Base-by-base conservation (phyloP, 2,888 invertebrate genomes). In the Scaptomyza polygonia region DNA sequence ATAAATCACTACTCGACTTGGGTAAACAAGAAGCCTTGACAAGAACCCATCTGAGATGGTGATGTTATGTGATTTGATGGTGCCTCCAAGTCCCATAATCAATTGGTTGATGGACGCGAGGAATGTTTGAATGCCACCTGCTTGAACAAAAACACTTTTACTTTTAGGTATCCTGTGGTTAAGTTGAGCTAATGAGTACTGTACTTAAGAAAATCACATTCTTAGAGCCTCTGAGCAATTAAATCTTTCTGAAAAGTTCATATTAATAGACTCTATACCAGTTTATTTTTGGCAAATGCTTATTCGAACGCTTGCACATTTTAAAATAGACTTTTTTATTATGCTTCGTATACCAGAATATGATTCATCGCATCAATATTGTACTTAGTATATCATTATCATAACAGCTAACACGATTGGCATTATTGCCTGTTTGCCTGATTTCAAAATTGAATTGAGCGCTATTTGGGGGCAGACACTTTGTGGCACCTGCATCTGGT, bases 1-100 rank as follows among this genome's bases (percentile, higher is more conserved):
- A 82, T 84, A 86, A 86, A 84, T 83, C 66, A 58, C n/a, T 16
- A 21, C 21, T 34, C 58, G 42, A 44, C 18, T 44, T 64, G 39
- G n/a, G 36, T 43, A 44, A 63, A 58, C 72, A 56, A 52, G 53
- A 57, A 49, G 61, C 71, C 72, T 71, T 71, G 66, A 36, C 63
- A 42, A 16, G 39, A 67, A 49, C 49, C 66, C 16, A 30, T 43
- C 14, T 3, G 30, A 53, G 30, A 9, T 16, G 42, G 9, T 44
- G 32, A 16, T 32, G 27, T 12, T 42, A 21, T 21, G 9, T 11
- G 48, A 48, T 49, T 49, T 14, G 34, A 49, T 11, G 49, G 7
- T 45, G 63, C 49, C 34, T n/a, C 18, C 25, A 30, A 43, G 8
- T 6, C 34, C 40, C 63, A 62, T 25, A 55, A 62, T 57, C 48